Evolutionary conservation across 2,797 vertebrate genomes (phyloP).

Genomic region (Gymnothorax reevesii): DNA sequence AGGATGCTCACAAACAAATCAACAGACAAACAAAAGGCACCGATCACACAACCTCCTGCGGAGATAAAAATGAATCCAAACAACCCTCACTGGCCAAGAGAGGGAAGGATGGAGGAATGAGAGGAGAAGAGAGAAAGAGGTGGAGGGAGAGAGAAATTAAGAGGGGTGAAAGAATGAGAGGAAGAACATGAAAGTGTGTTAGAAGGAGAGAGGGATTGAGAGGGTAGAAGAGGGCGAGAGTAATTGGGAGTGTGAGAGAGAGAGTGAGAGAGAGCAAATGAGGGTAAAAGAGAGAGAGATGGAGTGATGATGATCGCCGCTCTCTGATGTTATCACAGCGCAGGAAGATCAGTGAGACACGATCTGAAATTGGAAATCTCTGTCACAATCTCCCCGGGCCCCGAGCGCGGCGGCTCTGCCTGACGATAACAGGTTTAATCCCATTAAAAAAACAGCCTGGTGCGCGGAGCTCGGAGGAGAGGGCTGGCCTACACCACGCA

Average conservation of each 20-base stretch:
- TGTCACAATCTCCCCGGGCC: conserved; percentile 78
- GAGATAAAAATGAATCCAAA: too few species aligned
- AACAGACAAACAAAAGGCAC: too few species aligned
- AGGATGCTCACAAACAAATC: too few species aligned
- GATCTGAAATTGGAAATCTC: conserved; percentile 84
- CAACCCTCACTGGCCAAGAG: neutral
- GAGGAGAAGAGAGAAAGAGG: conserved; percentile 24
- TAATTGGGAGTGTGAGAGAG: conserved; percentile 36
- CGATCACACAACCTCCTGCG: too few species aligned
- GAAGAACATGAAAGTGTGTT: conserved; percentile 29
- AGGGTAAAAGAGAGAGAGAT: conserved; percentile 40
- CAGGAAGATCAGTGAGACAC: conserved; percentile 75
- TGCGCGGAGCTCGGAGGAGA: conserved; percentile 55
- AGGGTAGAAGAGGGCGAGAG: conserved; percentile 23
- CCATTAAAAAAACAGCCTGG: conserved; percentile 67
- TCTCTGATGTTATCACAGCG: conserved; percentile 71
- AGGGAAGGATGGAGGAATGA: neutral
- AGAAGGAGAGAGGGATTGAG: conserved; percentile 5
- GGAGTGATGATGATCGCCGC: conserved; percentile 68
- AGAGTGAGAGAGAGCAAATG: conserved; percentile 37
- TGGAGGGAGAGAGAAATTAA: conserved; percentile 29
- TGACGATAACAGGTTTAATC: conserved; percentile 77
- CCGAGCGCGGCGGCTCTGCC: conserved; percentile 59
- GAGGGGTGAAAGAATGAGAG: conserved; percentile 17
- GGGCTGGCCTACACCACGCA: conserved; percentile 40